Base-by-base conservation (phyloP, 64 coral and sea anemone species). In the Platygyra sinensis region DNA sequence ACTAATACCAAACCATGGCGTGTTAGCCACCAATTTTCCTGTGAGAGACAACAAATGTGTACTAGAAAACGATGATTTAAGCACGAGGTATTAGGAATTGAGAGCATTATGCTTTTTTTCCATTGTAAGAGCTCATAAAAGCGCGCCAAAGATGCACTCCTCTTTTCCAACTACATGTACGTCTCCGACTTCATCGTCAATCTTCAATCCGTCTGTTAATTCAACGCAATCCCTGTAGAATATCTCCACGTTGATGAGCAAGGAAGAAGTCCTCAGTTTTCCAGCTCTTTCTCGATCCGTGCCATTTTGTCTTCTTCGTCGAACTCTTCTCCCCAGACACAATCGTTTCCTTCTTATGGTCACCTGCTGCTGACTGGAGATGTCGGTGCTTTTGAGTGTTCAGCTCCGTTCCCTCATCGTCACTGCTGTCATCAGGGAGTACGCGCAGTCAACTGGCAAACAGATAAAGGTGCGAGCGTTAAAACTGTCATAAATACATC, bases 351-450 rank as follows among this genome's bases (percentile, higher is more conserved):
- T 27, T 27, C 81, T 11, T 71, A 71, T 51, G 33, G 61, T 28
- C 62, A 85, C 1, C 36, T 85, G 22, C 62, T 46, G 33, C 18
- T 71, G 5, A 60, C 81, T 22, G 59, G 18, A 32, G 80, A 83
- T 69, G 22, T 30, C 50, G 62, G 62, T 16, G 38, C 20, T 2
- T 63, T 63, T 67, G 9, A 50, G 16, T 52, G 69, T 39, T 46
- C 62, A 25, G 65, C 24, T 9, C 31, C 32, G 27, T 69, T 67
- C 24, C 81, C 62, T 85, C 81, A 31, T 17, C 28, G 67, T 83
- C 80, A 83, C 20, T 85, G 81, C 63, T 85, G 81, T 85, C 22
- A 64, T 18, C 62, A 85, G 30, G 81, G 81, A 85, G 36, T 38
- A 85, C 69, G 81, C 36, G 60, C 62, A 52, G 81, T 71, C 12